Base-by-base conservation (phyloP, 2,888 invertebrate genomes). In the Zaprionus lineosus region DNA sequence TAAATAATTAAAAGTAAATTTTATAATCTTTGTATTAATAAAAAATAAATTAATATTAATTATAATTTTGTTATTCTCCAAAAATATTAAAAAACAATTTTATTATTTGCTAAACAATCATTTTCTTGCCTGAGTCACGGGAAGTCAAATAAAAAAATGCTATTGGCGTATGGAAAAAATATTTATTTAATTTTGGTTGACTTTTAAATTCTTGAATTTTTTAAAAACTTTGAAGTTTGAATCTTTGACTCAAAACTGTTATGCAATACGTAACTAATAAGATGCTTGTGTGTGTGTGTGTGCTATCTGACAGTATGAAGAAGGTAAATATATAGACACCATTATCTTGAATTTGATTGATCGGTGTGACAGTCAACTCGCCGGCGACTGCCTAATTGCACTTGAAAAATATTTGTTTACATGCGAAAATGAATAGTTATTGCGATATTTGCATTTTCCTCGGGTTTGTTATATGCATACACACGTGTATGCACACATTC, bases 321-420 rank as follows among this genome's bases (percentile, higher is more conserved):
- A n/a, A n/a, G n/a, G n/a, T n/a, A n/a, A n/a, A n/a, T n/a, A n/a
- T n/a, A 9, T 28, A 6, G 3, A 18, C 12, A 7, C 12, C 12
- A 16, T 15, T 19, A 31, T 8, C n/a, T 28, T 36, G 28, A 12
- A 44, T 50, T 37, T 29, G 15, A 41, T 65, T 12, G 12, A 34
- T 7, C 31, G n/a, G 9, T 43, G 26, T 21, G 43, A 55, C 31
- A 11, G 33, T n/a, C 26, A 50, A 55, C 18, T 48, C 52, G 31
- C 37, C 59, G 24, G 29, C 39, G 24, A 36, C 2, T 47, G 28
- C 48, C 41, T 56, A 47, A 69, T 55, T 55, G 43, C 61, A 58
- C 81, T 79, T 46, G 41, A 67, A 57, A 64, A 53, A 40, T 64
- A 72, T 72, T 74, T 83, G 73, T 68, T 79, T 83, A 72, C 50